Conservation (phyloP, 92 coral and sea anemone species). For the Meandrina meandrites region DNA sequence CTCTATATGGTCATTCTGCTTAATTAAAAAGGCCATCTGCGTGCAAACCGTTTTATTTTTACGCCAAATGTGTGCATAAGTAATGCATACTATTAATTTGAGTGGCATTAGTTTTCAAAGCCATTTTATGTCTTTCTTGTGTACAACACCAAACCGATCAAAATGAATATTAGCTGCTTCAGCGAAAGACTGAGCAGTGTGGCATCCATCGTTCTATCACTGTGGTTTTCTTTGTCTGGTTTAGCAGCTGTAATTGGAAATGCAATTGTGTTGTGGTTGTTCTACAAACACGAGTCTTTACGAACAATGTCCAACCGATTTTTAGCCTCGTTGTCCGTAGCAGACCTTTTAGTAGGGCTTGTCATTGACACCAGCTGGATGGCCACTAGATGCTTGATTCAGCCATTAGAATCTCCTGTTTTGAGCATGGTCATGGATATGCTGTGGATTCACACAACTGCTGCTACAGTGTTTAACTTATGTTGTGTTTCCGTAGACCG, state of each 20-base stretch:
- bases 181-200: neutral
- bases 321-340: constrained; percentile 28
- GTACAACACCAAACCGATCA: neutral
- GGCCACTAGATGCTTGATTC: neutral
- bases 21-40: neutral
- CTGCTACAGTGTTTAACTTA: constrained; percentile 23
- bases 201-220: neutral
- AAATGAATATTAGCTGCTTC: neutral
- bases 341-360: constrained; percentile 44
- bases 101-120: neutral
- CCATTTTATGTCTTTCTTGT: neutral
- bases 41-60: neutral
- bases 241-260: constrained; percentile 24
- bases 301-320: constrained; percentile 40
- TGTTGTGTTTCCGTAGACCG: constrained; percentile 35
- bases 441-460: constrained; percentile 26
- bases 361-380: neutral
- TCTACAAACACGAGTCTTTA: constrained; percentile 17
- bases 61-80: neutral
- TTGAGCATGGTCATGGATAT: neutral
- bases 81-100: neutral
- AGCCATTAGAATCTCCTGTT: neutral
- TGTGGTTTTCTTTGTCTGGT: constrained; percentile 5
- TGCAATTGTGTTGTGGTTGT: constrained; percentile 17
- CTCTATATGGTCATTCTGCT: neutral